Evolutionary conservation across 1,140 invertebrate species (phyloP).

Genomic region (Drosophila fuyamai): DNA sequence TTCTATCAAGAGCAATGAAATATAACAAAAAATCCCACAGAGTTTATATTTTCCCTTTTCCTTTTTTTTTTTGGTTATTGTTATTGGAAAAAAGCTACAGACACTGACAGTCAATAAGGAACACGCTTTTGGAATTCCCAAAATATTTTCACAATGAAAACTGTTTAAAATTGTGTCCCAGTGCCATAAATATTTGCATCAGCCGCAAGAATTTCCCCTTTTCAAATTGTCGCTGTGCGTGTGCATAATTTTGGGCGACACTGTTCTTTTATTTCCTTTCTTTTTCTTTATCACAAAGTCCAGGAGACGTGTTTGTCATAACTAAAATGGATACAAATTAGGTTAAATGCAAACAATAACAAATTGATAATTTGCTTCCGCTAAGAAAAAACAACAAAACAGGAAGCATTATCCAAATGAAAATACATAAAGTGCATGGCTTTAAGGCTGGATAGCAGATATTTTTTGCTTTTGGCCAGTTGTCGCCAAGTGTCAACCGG

Average conservation of each 20-base stretch:
- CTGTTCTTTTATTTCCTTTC: conserved; percentile 23
- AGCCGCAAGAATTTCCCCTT: conserved; percentile 10
- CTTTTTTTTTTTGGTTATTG: conserved; percentile 38
- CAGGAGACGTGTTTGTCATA: conserved; percentile 65
- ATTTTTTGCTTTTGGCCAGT: conserved; percentile 1
- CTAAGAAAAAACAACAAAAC: not conserved
- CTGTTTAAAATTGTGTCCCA: conserved; percentile 42
- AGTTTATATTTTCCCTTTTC: conserved; percentile 53
- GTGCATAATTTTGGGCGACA: conserved; percentile 39
- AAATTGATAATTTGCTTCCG: conserved; percentile 51
- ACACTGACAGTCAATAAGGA: conserved; percentile 26
- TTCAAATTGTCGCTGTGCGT: conserved; percentile 12
- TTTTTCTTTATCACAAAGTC: conserved; percentile 18
- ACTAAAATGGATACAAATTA: conserved; percentile 56
- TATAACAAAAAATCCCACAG: conserved; percentile 32
- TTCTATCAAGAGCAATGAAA: conserved; percentile 72
- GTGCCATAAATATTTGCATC: conserved; percentile 49
- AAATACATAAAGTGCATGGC: conserved; percentile 15
- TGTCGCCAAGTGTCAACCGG: conserved; percentile 15
- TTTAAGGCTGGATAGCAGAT: conserved; percentile 5
- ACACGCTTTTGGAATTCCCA: conserved; percentile 56
- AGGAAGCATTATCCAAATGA: conserved; percentile 16
- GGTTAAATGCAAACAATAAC: conserved; percentile 66
- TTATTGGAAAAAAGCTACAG: conserved; percentile 53
- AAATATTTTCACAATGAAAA: conserved; percentile 42